Conservation (phyloP, 2,797 vertebrate species). For the Helicolenus hilgendorfi region DNA sequence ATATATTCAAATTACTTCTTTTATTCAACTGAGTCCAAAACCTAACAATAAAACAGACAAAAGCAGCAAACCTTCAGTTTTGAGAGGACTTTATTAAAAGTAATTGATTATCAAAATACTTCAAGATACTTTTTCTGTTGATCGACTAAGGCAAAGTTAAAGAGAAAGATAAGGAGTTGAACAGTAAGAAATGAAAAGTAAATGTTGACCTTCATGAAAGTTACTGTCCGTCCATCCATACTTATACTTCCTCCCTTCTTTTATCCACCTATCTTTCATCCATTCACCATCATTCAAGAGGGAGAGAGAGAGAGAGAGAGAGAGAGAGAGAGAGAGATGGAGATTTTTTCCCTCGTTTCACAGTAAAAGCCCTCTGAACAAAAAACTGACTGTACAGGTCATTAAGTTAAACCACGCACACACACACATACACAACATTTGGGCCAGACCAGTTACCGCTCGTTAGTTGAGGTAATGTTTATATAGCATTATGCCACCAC, state of each 20-base stretch:
- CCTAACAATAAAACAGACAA: too few species aligned
- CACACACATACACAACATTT: conserved; percentile 45
- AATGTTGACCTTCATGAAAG: neutral
- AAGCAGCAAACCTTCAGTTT: neutral
- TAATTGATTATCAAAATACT: neutral
- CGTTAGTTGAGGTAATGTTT: conserved; percentile 94
- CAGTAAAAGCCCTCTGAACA: conserved; percentile 68
- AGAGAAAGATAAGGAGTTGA: neutral
- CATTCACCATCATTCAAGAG: neutral
- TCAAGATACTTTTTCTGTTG: neutral
- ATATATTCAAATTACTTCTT: too few species aligned
- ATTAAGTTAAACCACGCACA: conserved; percentile 76
- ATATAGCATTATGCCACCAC: conserved; percentile 89
- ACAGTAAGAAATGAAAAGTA: neutral
- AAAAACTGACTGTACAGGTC: conserved; percentile 80
- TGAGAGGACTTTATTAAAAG: neutral
- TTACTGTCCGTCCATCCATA: neutral
- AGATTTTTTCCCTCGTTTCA: conserved; percentile 27
- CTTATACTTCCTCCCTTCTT: neutral
- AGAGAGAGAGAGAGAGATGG: neutral
- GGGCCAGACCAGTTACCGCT: conserved; percentile 86
- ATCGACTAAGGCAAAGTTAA: neutral
- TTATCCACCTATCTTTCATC: neutral
- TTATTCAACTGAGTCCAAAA: too few species aligned
- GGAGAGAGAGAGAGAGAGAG: neutral